Evolutionary conservation across 1,140 invertebrate species (phyloP).

Genomic region (Conus betulinus): DNA sequence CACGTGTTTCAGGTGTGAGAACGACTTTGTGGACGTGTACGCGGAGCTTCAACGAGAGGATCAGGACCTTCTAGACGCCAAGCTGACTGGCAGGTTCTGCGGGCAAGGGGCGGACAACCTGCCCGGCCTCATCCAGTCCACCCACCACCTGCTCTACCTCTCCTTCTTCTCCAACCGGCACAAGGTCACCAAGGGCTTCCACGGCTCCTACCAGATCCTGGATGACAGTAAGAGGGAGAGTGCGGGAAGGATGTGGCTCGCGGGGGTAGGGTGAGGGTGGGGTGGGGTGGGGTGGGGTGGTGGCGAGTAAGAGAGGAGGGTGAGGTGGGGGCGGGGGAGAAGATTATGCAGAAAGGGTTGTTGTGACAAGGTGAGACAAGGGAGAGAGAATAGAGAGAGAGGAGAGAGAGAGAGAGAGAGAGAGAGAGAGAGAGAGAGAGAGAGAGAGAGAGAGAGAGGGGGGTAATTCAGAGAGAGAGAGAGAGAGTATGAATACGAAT

Average conservation of each 20-base stretch:
- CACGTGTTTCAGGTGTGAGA: too few relatives aligned
- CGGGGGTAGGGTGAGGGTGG: too few relatives aligned
- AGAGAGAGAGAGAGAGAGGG: too few relatives aligned
- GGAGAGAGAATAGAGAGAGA: too few relatives aligned
- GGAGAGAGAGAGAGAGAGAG: too few relatives aligned
- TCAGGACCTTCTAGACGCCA: constrained; percentile 91
- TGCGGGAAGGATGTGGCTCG: neutral
- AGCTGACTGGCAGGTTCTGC: constrained; percentile 97
- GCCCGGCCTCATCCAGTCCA: constrained; percentile 77
- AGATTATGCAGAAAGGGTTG: neutral
- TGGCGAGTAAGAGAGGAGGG: neutral
- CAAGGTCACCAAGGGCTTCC: constrained; percentile 79
- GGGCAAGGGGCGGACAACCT: constrained; percentile 84
- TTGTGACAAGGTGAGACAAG: too few relatives aligned
- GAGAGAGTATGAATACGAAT: too few relatives aligned
- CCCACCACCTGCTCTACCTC: constrained; percentile 93
- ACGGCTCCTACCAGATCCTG: constrained; percentile 78
- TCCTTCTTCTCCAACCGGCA: constrained; percentile 95
- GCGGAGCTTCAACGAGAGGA: constrained; percentile 87
- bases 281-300: too few relatives aligned
- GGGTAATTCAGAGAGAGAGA: too few relatives aligned
- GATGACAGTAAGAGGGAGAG: constrained; percentile 88
- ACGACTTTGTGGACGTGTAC: constrained; percentile 81
- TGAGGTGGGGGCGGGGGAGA: too few relatives aligned
- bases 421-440: too few relatives aligned